Evolutionary conservation across 2,888 invertebrate species (phyloP).

Genomic region (Hemicrepidius hirtus): DNA sequence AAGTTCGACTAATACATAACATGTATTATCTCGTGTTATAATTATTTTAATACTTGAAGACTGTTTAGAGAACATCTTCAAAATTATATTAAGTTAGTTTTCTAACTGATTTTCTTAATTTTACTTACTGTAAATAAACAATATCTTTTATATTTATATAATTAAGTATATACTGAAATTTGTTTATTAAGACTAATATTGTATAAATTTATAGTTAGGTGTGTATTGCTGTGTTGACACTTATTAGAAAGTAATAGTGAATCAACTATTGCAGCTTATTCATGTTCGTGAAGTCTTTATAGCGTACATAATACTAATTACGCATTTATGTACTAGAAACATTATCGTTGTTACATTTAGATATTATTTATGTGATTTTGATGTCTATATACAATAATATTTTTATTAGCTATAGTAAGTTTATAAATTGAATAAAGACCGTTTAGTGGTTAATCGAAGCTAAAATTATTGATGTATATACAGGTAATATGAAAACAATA

Average conservation of each 20-base stretch:
- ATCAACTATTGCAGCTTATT: conserved; percentile 57
- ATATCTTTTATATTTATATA: conserved; percentile 52
- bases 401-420: conserved; percentile 60
- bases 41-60: conserved; percentile 23
- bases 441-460: conserved; percentile 50
- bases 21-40: conserved; percentile 16
- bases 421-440: conserved; percentile 52
- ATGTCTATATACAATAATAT: conserved; percentile 62
- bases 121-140: conserved; percentile 63
- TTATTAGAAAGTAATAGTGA: conserved; percentile 48
- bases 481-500: conserved; percentile 37
- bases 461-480: conserved; percentile 51
- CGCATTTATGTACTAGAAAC: conserved; percentile 68
- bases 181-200: conserved; percentile 46
- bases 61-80: background rate
- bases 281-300: conserved; percentile 68
- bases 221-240: conserved; percentile 57
- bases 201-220: conserved; percentile 51
- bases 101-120: conserved; percentile 53
- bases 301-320: conserved; percentile 57
- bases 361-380: conserved; percentile 70
- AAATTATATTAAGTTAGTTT: conserved; percentile 9
- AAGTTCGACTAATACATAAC: conserved; percentile 28
- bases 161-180: conserved; percentile 43
- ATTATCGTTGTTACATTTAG: conserved; percentile 68